Evolutionary conservation across 2,888 invertebrate genomes (phyloP).

Genomic region (Sinopyrophorus schimmeli): DNA sequence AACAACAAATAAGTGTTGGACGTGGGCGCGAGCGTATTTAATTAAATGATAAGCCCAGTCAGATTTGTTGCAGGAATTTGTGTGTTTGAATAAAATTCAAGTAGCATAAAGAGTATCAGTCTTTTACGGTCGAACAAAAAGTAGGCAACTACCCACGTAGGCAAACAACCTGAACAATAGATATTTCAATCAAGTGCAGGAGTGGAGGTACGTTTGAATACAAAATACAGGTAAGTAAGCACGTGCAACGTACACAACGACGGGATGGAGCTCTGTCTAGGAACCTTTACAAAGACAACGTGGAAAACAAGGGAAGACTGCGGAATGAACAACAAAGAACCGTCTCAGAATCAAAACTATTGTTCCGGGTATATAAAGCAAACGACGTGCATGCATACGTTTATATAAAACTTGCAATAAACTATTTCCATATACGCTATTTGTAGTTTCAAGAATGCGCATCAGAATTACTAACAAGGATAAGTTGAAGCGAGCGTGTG

Average conservation of each 20-base stretch:
- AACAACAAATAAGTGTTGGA: no score
- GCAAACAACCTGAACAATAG: conserved; percentile 13
- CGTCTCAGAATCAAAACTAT: conserved; percentile 14
- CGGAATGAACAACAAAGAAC: conserved; percentile 18
- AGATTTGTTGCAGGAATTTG: no score
- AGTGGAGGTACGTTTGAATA: conserved; percentile 13
- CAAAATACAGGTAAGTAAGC: conserved; percentile 2
- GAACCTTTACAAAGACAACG: conserved; percentile 2
- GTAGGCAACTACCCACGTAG: conserved; percentile 1
- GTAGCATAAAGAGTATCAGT: conserved; percentile 1
- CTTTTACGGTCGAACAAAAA: conserved; percentile 4
- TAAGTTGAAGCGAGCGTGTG: no score
- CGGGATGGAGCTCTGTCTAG: neutral
- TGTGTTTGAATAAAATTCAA: no score
- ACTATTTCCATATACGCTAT: neutral
- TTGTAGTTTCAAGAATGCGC: no score
- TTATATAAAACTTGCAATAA: conserved; percentile 7
- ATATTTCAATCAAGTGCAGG: conserved; percentile 13
- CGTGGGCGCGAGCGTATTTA: no score
- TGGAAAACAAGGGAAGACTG: conserved; percentile 8
- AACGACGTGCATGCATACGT: conserved; percentile 1
- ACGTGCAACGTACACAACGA: conserved; percentile 1
- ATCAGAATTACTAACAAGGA: no score
- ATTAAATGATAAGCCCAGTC: no score
- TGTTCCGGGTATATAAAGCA: conserved; percentile 11